A percentile compares a stretch with the other conserved stretches of the same genome.
Evolutionary conservation across 2,797 vertebrate genomes (phyloP).

Genomic region (Clarias platycephalus): DNA sequence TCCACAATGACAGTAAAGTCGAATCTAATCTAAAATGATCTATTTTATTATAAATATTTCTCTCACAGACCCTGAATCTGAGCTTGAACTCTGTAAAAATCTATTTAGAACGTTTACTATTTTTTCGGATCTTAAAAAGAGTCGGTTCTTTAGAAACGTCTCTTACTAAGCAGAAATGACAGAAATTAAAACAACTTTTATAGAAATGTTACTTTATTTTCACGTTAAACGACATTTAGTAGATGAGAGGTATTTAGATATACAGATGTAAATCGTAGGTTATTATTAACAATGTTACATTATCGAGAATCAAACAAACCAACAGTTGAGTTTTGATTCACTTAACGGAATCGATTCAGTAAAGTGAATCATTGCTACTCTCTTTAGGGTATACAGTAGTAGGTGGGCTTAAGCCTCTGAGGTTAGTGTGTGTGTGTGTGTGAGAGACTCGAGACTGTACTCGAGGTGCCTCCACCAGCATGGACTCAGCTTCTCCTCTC

Average conservation of each 20-base stretch:
- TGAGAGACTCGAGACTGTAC: background rate
- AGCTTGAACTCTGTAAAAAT: too few species aligned
- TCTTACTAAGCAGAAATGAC: background rate
- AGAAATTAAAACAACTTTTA: background rate
- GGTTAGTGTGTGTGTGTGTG: background rate
- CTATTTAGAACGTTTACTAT: too few species aligned
- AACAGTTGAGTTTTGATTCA: background rate
- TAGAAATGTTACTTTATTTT: background rate
- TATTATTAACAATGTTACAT: background rate
- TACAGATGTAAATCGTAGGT: background rate
- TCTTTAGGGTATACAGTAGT: background rate
- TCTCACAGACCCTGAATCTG: too few species aligned
- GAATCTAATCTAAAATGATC: too few species aligned
- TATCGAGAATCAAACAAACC: background rate
- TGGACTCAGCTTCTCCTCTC: background rate
- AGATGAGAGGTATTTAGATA: background rate
- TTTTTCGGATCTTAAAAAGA: background rate
- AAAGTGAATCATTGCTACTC: background rate
- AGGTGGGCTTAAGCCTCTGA: background rate
- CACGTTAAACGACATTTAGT: background rate
- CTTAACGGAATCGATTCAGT: background rate
- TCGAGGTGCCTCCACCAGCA: conserved; percentile 9
- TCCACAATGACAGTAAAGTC: too few species aligned
- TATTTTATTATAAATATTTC: too few species aligned
- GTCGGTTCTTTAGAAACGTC: background rate